A percentile compares a stretch with the other conserved stretches of the same genome.
Evolutionary conservation across 2,797 vertebrate genomes (phyloP).

Genomic region (Cetoscarus ocellatus): DNA sequence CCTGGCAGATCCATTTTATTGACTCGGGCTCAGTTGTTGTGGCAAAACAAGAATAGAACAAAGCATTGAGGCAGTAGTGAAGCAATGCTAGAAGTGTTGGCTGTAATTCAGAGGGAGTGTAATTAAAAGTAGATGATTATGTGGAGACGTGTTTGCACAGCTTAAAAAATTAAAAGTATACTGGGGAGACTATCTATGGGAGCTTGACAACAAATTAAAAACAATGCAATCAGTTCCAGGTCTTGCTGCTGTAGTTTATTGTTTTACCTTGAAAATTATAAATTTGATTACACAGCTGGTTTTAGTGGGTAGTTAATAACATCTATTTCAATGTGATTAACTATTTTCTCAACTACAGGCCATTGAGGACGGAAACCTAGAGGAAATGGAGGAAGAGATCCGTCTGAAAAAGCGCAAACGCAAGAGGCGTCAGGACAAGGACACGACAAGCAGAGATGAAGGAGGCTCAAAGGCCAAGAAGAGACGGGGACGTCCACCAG

Average conservation of each 20-base stretch:
- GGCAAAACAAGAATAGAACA: slow-evolving; percentile 31
- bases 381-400: slow-evolving; percentile 99
- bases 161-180: background rate
- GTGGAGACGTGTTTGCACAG: background rate
- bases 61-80: slow-evolving; percentile 23
- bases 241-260: background rate
- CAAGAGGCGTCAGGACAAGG: slow-evolving; percentile 93
- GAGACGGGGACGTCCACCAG: slow-evolving; percentile 94
- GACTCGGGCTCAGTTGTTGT: slow-evolving; percentile 32
- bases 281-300: background rate
- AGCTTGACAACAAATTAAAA: background rate
- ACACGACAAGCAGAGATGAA: slow-evolving; percentile 89
- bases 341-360: slow-evolving; percentile 84
- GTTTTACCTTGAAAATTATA: background rate
- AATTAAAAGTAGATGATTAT: slow-evolving; percentile 28
- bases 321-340: background rate
- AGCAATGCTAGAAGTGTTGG: slow-evolving; percentile 2
- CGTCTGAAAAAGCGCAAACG: slow-evolving; percentile 97
- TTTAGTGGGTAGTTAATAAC: background rate
- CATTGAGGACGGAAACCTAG: slow-evolving; percentile 97
- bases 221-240: background rate
- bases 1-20: slow-evolving; percentile 30
- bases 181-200: background rate
- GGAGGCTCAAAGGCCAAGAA: slow-evolving; percentile 92
- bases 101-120: slow-evolving; percentile 11